Conservation (phyloP, 2,113 vertebrate species). For the Sakesphorus luctuosus region DNA sequence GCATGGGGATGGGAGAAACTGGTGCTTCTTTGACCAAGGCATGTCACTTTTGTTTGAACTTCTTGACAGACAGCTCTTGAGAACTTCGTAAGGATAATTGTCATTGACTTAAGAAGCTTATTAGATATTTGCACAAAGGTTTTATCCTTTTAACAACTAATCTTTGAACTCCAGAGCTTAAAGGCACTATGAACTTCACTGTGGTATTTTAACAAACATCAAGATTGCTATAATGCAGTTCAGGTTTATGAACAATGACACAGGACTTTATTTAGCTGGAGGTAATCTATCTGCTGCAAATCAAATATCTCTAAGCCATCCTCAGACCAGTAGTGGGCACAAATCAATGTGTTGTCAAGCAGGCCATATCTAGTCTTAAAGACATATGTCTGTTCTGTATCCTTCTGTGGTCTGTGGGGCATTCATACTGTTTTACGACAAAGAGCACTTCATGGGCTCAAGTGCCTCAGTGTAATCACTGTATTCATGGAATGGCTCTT, state of each 20-base stretch:
- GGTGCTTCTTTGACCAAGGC: neutral
- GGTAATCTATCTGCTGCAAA: slow-evolving; percentile 47
- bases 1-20: neutral
- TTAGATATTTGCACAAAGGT: slow-evolving; percentile 16
- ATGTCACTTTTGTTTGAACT: neutral
- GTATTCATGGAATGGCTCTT: neutral
- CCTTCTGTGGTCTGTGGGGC: neutral
- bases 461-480: neutral
- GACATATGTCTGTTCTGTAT: neutral
- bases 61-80: neutral
- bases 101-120: slow-evolving; percentile 3
- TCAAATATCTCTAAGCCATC: slow-evolving; percentile 41
- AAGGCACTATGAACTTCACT: neutral
- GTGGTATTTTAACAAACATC: neutral
- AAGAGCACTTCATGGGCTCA: neutral
- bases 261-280: slow-evolving; percentile 61
- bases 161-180: slow-evolving; percentile 44
- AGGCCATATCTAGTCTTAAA: slow-evolving; percentile 28
- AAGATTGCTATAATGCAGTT: slow-evolving; percentile 3
- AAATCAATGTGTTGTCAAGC: slow-evolving; percentile 49
- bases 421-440: neutral
- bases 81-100: neutral
- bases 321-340: slow-evolving; percentile 2
- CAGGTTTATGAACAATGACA: slow-evolving; percentile 53
- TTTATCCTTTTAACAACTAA: slow-evolving; percentile 40